Evolutionary conservation across 2,113 vertebrate genomes (phyloP), one percentile per base, ranked within the genome.

Genomic region (Eclectus roratus): DNA sequence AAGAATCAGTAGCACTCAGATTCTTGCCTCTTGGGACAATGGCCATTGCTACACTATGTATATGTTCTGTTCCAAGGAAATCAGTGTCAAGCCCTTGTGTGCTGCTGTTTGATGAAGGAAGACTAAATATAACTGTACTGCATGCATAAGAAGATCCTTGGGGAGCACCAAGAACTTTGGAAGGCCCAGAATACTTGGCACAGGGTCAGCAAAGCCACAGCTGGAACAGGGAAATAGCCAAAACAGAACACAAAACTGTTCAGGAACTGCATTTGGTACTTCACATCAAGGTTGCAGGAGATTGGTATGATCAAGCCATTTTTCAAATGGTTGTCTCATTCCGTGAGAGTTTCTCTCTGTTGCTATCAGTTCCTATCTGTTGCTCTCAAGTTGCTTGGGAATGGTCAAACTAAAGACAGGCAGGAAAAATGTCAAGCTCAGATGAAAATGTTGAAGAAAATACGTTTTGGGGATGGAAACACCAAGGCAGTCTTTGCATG

Each of bases 11-110:
- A 28, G 35, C 58, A 28, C 20, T 85, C 37, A 68, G 33, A n/a
- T 35, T 85, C 68, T 79, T 80, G 33, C 5, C 88, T 35, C 33
- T 46, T 73, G 43, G 79, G 46, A 39, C 50, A 71, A 13, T 15
- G 35, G 50, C 31, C 52, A 29, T 78, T 1, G 1, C 11, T 60
- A 12, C 1, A 1, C 72, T 80, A 43, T 16, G 4, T 15, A 6
- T 21, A n/a, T 68, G 37, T 86, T 13, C 21, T 52, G 1, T n/a
- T 60, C 69, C 49, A 52, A 90, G 53, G 25, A 39, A 77, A 92
- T 53, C 3, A 55, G 11, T 53, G 37, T 29, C 23, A 66, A 60
- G 7, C 5, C 35, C 29, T 63, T 74, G 25, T 28, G 49, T 31
- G 47, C 35, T 81, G 27, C 39, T 71, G 13, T 50, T 85, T 65